These are phyloP conservation scores for Matsumurasca onukii DNA, from an alignment of 1,140 invertebrate species.

Conservation along the genomic window DNA sequence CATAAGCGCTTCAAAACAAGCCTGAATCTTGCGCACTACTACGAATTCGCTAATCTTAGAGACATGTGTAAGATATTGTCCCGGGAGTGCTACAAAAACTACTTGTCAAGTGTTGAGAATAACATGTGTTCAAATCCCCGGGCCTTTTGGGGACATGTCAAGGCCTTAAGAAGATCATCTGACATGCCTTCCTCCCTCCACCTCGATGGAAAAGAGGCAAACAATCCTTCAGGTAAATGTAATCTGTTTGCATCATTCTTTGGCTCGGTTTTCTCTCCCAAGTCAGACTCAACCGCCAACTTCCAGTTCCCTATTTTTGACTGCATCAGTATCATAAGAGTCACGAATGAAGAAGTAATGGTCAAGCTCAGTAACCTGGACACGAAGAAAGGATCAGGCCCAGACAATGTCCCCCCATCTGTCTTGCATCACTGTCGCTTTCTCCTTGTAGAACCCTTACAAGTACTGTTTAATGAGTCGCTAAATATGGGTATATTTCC, in stretches of 20 bases:
- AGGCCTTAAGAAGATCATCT: background rate
- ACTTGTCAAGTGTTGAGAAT: background rate
- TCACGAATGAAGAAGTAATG: background rate
- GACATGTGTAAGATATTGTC: background rate
- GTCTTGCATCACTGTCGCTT: background rate
- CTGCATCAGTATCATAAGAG: background rate
- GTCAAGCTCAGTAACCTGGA: background rate
- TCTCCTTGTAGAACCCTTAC: conserved; percentile 1
- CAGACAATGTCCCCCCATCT: background rate
- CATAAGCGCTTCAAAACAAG: background rate
- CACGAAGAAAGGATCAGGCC: background rate
- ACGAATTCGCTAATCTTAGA: background rate
- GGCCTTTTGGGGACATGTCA: background rate
- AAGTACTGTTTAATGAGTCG: background rate
- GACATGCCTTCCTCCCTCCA: background rate
- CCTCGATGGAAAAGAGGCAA: background rate
- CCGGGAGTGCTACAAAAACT: background rate
- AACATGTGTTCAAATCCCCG: background rate
- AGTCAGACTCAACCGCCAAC: background rate
- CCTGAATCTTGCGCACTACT: background rate
- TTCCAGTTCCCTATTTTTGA: background rate
- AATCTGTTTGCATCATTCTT: background rate
- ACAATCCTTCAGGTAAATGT: background rate
- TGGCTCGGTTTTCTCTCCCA: background rate
- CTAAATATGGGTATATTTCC: background rate